Base-by-base conservation (phyloP, 2,888 invertebrate species). In the Eurytoma californica region DNA sequence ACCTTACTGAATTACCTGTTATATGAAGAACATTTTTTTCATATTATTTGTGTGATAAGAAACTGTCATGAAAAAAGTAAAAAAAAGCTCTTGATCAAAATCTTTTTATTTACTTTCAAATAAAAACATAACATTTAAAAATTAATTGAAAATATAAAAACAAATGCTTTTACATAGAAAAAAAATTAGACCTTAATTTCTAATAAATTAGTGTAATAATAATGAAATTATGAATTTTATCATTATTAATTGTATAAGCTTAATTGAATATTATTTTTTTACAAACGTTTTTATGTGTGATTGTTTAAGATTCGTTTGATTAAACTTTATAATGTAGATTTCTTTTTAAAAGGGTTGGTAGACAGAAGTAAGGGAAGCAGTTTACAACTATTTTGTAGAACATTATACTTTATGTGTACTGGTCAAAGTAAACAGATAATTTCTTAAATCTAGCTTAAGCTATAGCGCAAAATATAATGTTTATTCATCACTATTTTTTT, bases 381-480 rank as follows among this genome's bases (percentile, higher is more conserved):
- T 49, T 80, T 80, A 80, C 72, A 80, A 80, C 18, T 72, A 76
- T 77, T 73, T 73, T 66, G 16, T 65, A 73, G 69, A 77, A 69
- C 51, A 58, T 58, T 60, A 66, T 63, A 77, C 70, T 73, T 28
- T 73, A 77, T 77, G 49, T 70, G 74, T 72, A 73, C 77, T 69
- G 68, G 30, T 69, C 55, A 66, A 77, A 74, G 66, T 70, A 77
- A 77, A 73, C 47, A 76, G 73, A 77, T 69, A 68, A 47, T 39
- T 74, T 28, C 69, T 80, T 77, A 77, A 58, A 61, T 74, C 80
- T 80, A 80, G 1, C 61, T 80, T 80, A 77, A 18, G 61, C 63
- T 74, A 70, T 53, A 68, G 58, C 80, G 60, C 68, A 80, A 74
- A 73, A 80, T 73, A 80, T 80, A 80, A 77, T 75, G 72, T 72